Evolutionary conservation across 2,888 invertebrate genomes (phyloP), one percentile per base, ranked within the genome.

Genomic region (Lasius fuliginosus): DNA sequence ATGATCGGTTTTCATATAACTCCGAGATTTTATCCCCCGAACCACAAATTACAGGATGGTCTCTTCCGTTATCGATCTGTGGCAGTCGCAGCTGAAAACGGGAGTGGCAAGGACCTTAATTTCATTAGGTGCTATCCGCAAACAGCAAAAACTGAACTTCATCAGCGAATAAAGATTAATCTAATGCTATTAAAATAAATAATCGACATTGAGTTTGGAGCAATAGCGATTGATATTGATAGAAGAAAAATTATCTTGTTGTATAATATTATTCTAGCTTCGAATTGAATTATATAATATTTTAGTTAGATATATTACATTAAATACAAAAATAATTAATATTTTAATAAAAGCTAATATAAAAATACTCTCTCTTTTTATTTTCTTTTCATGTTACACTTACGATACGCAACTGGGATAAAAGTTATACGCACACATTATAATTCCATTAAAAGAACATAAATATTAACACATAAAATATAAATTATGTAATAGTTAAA

Each of bases 71-170:
- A 89, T 89, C 85, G 89, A 89, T 89, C 86, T 81, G 81, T 64
- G 64, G 67, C 33, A 79, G 83, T 67, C 77, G 75, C 60, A 82
- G 73, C 49, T 64, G 68, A 33, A 67, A 68, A 49, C 49, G 85
- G 86, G 89, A 89, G 89, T 85, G 89, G 87, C 86, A 68, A 85
- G 75, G 64, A 79, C 82, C 79, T 81, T 85, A 79, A 89, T 88
- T 85, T 83, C 60, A 82, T 83, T 67, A 83, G 67, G 69, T 73
- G 53, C n/a, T 15, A 62, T 42, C 12, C 42, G 6, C 8, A 56
- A 42, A 15, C 15, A 23, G 23, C 12, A 53, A 65, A 36, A 71
- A 12, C 5, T 46, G 18, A 46, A 60, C 23, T 33, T 33, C 12
- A 71, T 60, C 18, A 42, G 1, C 49, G 0, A 42, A 6, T 36